Percentiles rank a stretch among this genome's conserved stretches.
These are phyloP conservation scores for Neodiprion lecontei DNA, from an alignment of 1,140 invertebrate genomes.

Conservation along the genomic window DNA sequence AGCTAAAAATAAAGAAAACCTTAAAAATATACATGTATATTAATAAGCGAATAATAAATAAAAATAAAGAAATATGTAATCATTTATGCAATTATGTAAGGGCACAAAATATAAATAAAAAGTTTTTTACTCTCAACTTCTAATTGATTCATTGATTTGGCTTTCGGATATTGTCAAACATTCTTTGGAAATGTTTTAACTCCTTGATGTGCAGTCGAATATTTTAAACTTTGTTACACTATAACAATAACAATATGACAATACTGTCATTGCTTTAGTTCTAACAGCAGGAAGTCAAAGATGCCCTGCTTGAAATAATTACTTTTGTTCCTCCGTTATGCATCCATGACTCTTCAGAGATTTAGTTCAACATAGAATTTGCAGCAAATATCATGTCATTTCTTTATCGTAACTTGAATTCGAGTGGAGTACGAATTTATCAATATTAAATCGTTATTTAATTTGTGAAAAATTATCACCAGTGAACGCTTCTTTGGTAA, in stretches of 20 bases:
- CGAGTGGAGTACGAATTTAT: no score
- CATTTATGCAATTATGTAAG: slow-evolving; percentile 11
- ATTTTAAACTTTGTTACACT: background rate
- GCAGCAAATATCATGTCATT: background rate
- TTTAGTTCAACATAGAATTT: background rate
- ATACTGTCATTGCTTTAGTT: background rate
- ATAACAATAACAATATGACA: background rate
- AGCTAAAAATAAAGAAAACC: no score
- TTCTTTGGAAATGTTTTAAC: background rate
- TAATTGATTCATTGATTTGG: background rate
- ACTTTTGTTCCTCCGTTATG: background rate
- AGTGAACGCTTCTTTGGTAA: no score
- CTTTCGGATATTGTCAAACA: background rate
- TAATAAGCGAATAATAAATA: background rate
- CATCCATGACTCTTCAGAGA: background rate
- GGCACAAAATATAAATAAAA: slow-evolving; percentile 15
- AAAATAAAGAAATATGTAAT: background rate
- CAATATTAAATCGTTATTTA: no score
- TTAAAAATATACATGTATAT: background rate
- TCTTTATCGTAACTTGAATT: no score
- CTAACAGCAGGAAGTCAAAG: background rate
- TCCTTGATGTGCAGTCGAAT: no score
- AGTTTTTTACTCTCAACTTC: slow-evolving; percentile 7
- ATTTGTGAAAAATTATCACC: no score
- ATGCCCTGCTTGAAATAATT: background rate